Evolutionary conservation across 2,113 vertebrate genomes (phyloP).

Genomic region (Lepisosteus osseus): DNA sequence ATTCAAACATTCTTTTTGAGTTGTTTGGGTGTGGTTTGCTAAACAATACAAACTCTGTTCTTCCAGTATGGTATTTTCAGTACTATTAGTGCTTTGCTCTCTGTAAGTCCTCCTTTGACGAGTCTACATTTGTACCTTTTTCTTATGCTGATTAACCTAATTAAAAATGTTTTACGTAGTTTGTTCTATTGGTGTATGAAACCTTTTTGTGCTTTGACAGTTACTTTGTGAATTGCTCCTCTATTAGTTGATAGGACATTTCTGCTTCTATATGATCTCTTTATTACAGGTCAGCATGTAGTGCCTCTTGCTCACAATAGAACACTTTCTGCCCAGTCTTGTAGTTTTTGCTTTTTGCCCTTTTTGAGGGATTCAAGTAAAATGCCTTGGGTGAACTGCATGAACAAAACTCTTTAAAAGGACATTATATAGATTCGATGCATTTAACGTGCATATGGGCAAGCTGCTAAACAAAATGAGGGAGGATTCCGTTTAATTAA

Average conservation of each 20-base stretch:
- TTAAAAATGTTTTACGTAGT: background rate
- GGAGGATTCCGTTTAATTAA: background rate
- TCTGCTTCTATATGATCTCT: background rate
- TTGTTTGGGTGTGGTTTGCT: too few species aligned
- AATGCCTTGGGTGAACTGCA: background rate
- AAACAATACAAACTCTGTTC: too few species aligned
- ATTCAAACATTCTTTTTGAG: too few species aligned
- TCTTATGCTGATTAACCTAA: background rate
- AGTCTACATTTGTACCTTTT: too few species aligned
- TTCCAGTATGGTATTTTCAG: too few species aligned
- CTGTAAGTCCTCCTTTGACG: too few species aligned
- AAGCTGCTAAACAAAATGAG: background rate
- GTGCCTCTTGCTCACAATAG: background rate
- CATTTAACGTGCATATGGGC: too few species aligned
- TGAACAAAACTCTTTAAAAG: constrained; percentile 7
- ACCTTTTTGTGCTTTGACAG: background rate
- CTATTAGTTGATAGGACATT: background rate
- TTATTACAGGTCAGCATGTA: background rate
- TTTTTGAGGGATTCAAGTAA: too few species aligned
- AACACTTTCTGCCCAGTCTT: background rate
- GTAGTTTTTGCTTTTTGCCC: background rate
- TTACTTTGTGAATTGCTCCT: background rate
- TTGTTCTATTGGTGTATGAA: background rate
- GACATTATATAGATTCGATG: constrained; percentile 18
- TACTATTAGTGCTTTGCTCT: too few species aligned